Base-by-base conservation (phyloP, 2,113 vertebrate species). In the Chascanopsetta lugubris region DNA sequence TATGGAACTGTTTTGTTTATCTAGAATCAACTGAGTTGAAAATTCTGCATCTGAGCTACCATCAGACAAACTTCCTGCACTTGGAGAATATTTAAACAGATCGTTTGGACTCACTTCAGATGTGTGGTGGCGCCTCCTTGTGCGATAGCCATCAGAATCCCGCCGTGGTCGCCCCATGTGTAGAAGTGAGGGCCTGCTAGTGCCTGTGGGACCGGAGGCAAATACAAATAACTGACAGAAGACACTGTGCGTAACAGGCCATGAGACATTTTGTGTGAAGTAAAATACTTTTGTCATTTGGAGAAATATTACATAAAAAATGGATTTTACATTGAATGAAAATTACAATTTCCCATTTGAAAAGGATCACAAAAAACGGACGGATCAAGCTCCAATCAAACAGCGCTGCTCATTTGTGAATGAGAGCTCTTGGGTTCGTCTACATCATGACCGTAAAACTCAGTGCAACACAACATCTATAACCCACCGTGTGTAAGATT, bases 151-250 rank as follows among this genome's bases (percentile, higher is more conserved):
- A 98, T 87, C 5, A 99, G 92, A 75, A 99, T 94, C 2, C 97
- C 97, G 0, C 97, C 97, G 0, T 99, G 97, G 78, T 99, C 97
- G 0, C 96, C 97, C 97, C 97, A 99, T 0, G 96, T 95, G 61
- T 97, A 99, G 82, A 97, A 98, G 74, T 99, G 95, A 58, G 97
- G 95, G 36, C 97, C 97, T 2, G 95, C 92, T 49, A 99, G 92
- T 0, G 96, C 94, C 97, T 99, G 77, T 11, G 72, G 5, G 46
- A 67, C 21, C 72, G 42, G 17, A 45, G 20, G n/a, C 11, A 72
- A 2, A 4, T 5, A 42, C 0, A 56, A 8, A 58, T 12, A 57
- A 34, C 45, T 61, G 47, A 8, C 2, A 4, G 15, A 46, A 6
- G 12, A 26, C 4, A 15, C 30, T 4, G 45, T 3, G 24, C 26